These are phyloP conservation scores for Ciconia stormi DNA, from an alignment of 2,113 vertebrate genomes.

Conservation along the genomic window DNA sequence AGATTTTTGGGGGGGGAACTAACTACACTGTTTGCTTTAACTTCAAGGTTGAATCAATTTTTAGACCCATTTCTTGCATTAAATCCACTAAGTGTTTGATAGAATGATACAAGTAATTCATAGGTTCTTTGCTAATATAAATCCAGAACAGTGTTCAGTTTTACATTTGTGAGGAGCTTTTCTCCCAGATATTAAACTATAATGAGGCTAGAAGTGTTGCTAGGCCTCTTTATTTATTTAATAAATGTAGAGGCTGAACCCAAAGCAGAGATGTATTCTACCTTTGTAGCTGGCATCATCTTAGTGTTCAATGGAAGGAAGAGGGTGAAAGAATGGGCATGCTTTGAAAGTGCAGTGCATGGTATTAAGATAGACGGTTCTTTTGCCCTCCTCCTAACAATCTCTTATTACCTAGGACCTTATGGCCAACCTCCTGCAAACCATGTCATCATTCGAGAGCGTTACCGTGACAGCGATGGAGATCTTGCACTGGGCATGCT, in stretches of 20 bases:
- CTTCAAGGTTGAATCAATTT: background rate
- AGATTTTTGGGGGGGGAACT: background rate
- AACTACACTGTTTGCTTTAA: background rate
- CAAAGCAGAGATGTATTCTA: background rate
- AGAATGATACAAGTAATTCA: background rate
- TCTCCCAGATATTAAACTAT: background rate
- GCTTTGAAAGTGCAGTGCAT: background rate
- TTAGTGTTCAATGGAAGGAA: background rate
- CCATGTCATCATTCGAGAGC: slow-evolving; percentile 87
- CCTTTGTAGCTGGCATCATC: background rate
- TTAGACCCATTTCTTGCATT: background rate
- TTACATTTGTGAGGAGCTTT: background rate
- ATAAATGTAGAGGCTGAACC: background rate
- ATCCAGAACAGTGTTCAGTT: background rate
- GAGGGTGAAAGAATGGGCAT: background rate
- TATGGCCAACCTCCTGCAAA: slow-evolving; percentile 81
- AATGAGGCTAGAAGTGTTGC: background rate
- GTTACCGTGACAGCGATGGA: slow-evolving; percentile 82
- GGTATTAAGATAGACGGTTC: background rate
- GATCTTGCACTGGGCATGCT: slow-evolving; percentile 91
- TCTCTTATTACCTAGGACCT: slow-evolving; percentile 67
- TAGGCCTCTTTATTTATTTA: background rate
- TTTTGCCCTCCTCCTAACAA: background rate
- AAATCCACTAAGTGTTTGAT: background rate
- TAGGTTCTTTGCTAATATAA: background rate